These are phyloP conservation scores for Drosophila nannoptera DNA, from an alignment of 1,140 invertebrate species.

Conservation along the genomic window DNA sequence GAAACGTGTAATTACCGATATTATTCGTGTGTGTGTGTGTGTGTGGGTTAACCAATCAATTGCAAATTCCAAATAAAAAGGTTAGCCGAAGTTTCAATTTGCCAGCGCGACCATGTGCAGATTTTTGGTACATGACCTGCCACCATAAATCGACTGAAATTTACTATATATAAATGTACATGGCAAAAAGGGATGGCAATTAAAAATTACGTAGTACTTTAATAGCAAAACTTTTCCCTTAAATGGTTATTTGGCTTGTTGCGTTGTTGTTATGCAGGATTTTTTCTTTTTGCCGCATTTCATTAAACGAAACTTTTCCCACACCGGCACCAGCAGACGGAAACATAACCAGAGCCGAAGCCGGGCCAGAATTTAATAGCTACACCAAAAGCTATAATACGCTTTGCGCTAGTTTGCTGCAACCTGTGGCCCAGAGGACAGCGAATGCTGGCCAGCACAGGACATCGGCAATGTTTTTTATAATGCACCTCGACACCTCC, in stretches of 20 bases:
- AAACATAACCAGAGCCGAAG: constrained; percentile 33
- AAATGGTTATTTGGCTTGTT: constrained; percentile 75
- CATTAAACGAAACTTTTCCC: constrained; percentile 72
- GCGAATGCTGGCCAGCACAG: constrained; percentile 10
- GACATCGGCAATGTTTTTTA: constrained; percentile 48
- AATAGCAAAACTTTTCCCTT: constrained; percentile 74
- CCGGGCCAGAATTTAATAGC: constrained; percentile 66
- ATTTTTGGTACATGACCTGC: constrained; percentile 19
- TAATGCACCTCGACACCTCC: constrained; percentile 28
- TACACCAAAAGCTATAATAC: constrained; percentile 54
- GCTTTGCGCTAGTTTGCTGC: constrained; percentile 61
- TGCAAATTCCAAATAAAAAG: constrained; percentile 40
- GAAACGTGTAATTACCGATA: constrained; percentile 13
- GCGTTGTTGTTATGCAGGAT: constrained; percentile 49
- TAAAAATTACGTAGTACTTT: constrained; percentile 76
- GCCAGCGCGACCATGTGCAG: constrained; percentile 32
- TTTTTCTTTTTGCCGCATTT: constrained; percentile 76
- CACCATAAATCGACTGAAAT: constrained; percentile 59
- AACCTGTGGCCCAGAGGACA: constrained; percentile 59
- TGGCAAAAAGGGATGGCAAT: constrained; percentile 54
- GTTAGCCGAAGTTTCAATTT: constrained; percentile 39
- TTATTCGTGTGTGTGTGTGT: neutral
- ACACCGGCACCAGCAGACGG: constrained; percentile 31
- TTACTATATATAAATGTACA: constrained; percentile 42
- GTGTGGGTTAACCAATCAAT: constrained; percentile 61